phyloP scores from a whole-genome alignment of 2,797 vertebrate species.

The Lagodon rhomboides region DNA sequence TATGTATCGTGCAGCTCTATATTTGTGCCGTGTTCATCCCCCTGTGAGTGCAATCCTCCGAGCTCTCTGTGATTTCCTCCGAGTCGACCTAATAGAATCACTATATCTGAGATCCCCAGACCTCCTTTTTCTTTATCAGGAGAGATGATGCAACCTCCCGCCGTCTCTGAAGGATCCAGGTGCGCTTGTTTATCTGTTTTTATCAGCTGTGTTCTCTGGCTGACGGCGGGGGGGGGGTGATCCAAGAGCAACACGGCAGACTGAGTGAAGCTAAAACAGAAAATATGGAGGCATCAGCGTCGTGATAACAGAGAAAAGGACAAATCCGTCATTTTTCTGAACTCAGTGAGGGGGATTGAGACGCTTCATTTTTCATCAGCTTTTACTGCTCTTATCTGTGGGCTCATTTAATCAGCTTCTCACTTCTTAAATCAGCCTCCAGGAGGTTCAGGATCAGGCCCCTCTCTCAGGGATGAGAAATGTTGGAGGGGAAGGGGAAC shows the following conservation, averaged over 20 bases:
- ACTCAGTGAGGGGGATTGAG: not conserved
- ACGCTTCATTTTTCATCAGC: slow-evolving; percentile 13
- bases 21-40: not conserved
- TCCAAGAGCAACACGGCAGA: slow-evolving; percentile 74
- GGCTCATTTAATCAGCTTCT: slow-evolving; percentile 15
- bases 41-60: not conserved
- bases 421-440: no score
- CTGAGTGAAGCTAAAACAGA: slow-evolving; percentile 69
- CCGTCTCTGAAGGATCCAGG: slow-evolving; percentile 60
- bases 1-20: not conserved
- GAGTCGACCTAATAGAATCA: slow-evolving; percentile 50
- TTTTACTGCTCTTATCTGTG: slow-evolving; percentile 11
- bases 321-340: slow-evolving; percentile 14
- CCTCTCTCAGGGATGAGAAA: slow-evolving; percentile 32
- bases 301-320: slow-evolving; percentile 70
- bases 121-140: slow-evolving; percentile 43
- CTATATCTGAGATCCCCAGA: slow-evolving; percentile 46
- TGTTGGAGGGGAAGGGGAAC: slow-evolving; percentile 48
- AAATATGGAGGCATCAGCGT: slow-evolving; percentile 72
- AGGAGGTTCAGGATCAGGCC: slow-evolving; percentile 20
- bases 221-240: slow-evolving; percentile 83
- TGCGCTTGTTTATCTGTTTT: slow-evolving; percentile 80
- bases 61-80: slow-evolving; percentile 49
- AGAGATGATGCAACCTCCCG: slow-evolving; percentile 69
- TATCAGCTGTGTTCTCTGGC: slow-evolving; percentile 89